Evolutionary conservation across 2,113 vertebrate species (phyloP).

Genomic region (Piaya cayana): DNA sequence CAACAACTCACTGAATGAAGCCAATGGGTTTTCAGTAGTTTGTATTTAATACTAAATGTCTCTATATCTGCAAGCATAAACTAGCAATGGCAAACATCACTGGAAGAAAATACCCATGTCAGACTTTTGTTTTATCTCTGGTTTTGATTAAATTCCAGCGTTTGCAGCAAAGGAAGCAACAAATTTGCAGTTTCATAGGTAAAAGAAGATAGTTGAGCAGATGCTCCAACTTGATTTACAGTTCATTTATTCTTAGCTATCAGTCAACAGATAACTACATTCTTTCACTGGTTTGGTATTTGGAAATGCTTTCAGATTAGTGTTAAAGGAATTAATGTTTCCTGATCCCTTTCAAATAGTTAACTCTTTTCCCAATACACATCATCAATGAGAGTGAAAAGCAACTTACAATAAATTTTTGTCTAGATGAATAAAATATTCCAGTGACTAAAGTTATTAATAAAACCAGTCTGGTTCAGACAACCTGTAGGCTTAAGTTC

Average conservation of each 20-base stretch:
- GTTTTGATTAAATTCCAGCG: neutral
- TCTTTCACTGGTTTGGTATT: neutral
- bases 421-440: neutral
- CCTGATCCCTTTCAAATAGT: neutral
- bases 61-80: neutral
- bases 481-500: neutral
- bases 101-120: neutral
- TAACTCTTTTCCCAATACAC: neutral
- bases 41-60: neutral
- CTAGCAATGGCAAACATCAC: neutral
- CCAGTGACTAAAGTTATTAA: neutral
- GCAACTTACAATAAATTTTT: neutral
- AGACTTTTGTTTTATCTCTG: neutral
- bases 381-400: neutral
- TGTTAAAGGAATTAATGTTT: neutral
- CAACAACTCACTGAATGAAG: neutral
- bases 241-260: slow-evolving; percentile 5
- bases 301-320: slow-evolving; percentile 11
- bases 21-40: neutral
- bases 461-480: neutral
- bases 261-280: neutral
- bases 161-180: slow-evolving; percentile 2
- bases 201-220: neutral
- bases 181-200: neutral
- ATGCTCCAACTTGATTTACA: neutral